A percentile compares a stretch with the other conserved stretches of the same genome.
These are phyloP conservation scores for Hemiscyllium ocellatum DNA, from an alignment of 2,113 vertebrate genomes.

Conservation along the genomic window DNA sequence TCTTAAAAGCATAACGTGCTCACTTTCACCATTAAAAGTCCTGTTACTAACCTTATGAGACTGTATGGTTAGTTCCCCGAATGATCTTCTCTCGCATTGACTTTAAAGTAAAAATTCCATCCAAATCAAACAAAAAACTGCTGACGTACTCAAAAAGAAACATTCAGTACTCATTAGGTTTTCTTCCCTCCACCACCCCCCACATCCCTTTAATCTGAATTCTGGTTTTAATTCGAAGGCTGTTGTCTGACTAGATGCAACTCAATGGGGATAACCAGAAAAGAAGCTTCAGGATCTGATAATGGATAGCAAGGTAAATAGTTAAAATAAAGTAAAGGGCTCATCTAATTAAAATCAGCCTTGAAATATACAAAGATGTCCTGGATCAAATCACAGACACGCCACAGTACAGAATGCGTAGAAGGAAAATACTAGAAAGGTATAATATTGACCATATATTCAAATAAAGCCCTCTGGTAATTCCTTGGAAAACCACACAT, in stretches of 20 bases:
- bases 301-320: background rate
- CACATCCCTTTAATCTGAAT: constrained; percentile 46
- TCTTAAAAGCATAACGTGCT: background rate
- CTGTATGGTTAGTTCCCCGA: constrained; percentile 47
- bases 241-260: constrained; percentile 52
- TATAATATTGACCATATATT: background rate
- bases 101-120: constrained; percentile 45
- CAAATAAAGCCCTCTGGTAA: background rate
- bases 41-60: constrained; percentile 44
- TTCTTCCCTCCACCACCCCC: constrained; percentile 32
- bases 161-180: constrained; percentile 52
- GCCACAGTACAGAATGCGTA: background rate
- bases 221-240: constrained; percentile 47
- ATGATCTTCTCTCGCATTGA: constrained; percentile 43
- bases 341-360: constrained; percentile 15
- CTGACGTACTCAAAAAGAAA: constrained; percentile 59
- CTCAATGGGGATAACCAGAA: too few relatives aligned
- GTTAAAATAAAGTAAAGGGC: background rate
- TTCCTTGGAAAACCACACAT: constrained; percentile 17
- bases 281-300: constrained; percentile 2
- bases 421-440: background rate
- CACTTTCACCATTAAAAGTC: background rate
- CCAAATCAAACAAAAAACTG: constrained; percentile 54
- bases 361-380: background rate
- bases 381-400: background rate